These are phyloP conservation scores for Furcifer pardalis DNA, from an alignment of 2,797 vertebrate genomes.

Conservation along the genomic window DNA sequence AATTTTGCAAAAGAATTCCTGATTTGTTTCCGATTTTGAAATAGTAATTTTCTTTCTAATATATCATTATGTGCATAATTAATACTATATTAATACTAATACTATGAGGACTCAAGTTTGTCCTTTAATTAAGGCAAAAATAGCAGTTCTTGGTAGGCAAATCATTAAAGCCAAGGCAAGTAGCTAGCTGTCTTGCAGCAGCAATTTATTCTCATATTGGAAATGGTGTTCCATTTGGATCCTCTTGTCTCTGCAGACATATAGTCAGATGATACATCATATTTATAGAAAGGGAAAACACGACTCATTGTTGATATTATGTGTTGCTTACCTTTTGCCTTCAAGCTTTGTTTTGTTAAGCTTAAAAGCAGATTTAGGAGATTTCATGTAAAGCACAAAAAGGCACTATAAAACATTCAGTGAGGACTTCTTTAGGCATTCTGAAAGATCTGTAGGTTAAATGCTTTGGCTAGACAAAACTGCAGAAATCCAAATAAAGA, in stretches of 20 bases:
- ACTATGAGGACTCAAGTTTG: slow-evolving; percentile 88
- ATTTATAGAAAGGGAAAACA: slow-evolving; percentile 43
- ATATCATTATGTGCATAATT: slow-evolving; percentile 88
- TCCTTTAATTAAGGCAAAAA: slow-evolving; percentile 94
- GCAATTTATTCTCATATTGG: slow-evolving; percentile 21
- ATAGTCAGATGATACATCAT: slow-evolving; percentile 22
- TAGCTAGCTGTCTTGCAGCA: rapidly evolving
- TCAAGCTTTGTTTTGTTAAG: slow-evolving; percentile 39
- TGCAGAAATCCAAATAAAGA: slow-evolving; percentile 68
- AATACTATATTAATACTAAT: too few relatives aligned
- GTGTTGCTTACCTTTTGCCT: slow-evolving; percentile 24
- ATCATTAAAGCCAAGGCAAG: slow-evolving; percentile 73
- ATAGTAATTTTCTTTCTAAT: slow-evolving; percentile 85
- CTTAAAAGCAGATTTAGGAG: slow-evolving; percentile 58
- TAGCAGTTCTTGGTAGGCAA: slow-evolving; percentile 85
- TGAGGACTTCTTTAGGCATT: slow-evolving; percentile 60
- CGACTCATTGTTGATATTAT: slow-evolving; percentile 33
- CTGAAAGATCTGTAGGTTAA: slow-evolving; percentile 64
- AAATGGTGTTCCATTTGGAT: slow-evolving; percentile 4
- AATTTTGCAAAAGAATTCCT: slow-evolving; percentile 74
- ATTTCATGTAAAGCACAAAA: slow-evolving; percentile 77
- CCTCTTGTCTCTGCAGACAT: slow-evolving; percentile 23
- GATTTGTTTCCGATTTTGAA: slow-evolving; percentile 87
- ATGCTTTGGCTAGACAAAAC: slow-evolving; percentile 66
- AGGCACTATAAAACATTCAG: slow-evolving; percentile 83